These are phyloP conservation scores for Eremophila alpestris DNA, from an alignment of 2,797 vertebrate species.

Conservation along the genomic window DNA sequence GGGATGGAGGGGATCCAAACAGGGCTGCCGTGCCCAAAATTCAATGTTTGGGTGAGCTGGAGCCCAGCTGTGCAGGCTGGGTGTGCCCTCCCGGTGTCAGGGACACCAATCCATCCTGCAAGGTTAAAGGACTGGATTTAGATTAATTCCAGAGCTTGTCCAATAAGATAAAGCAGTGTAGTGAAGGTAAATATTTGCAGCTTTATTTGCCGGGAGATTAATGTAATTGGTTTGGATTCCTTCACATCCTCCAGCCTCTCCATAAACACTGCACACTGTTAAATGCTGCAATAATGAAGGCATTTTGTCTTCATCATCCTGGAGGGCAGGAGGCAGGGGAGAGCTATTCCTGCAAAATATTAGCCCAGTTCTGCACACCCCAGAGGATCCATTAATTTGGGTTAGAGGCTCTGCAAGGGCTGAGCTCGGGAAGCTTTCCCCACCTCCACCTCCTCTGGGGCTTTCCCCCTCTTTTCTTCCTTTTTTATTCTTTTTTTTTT, in stretches of 20 bases:
- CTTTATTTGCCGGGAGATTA: conserved; percentile 60
- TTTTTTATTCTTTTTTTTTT: no score
- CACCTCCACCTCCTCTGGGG: not conserved
- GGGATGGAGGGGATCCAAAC: not conserved
- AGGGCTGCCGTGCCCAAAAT: not conserved
- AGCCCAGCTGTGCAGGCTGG: not conserved
- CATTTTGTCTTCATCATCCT: conserved; percentile 62
- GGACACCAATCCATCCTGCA: conserved; percentile 1
- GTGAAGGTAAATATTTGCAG: conserved; percentile 57
- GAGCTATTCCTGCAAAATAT: conserved; percentile 60
- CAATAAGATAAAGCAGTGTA: conserved; percentile 43
- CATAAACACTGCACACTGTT: conserved; percentile 58
- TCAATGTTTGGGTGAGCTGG: not conserved
- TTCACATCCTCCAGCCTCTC: conserved; percentile 53
- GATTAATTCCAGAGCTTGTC: conserved; percentile 47
- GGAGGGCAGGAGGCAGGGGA: conserved; percentile 43
- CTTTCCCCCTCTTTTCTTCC: not conserved
- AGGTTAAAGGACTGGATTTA: conserved; percentile 52
- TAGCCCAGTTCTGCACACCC: conserved; percentile 58
- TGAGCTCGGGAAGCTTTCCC: conserved; percentile 6
- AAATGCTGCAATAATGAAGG: conserved; percentile 63
- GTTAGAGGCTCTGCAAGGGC: conserved; percentile 31
- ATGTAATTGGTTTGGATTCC: conserved; percentile 65
- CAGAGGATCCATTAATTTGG: conserved; percentile 55
- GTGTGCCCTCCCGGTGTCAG: not conserved